Evolutionary conservation across 1,140 invertebrate genomes (phyloP), one percentile per base, ranked within the genome.

Genomic region (Dendroctonus valens): DNA sequence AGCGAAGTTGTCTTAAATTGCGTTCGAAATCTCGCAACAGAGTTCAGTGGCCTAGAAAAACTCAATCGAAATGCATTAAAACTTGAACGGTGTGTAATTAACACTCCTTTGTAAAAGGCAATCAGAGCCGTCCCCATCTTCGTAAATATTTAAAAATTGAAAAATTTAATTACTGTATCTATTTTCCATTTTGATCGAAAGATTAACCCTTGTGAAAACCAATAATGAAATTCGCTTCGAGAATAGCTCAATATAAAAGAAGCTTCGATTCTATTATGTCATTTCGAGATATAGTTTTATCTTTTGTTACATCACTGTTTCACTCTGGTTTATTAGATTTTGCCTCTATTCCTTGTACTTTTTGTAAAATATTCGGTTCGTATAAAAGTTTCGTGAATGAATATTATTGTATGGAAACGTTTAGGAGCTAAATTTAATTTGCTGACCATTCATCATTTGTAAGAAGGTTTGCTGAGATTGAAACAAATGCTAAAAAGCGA

Each of bases 311-410:
- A 52, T 46, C 42, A 12, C 8, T 46, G 42, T 46, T 46, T 52
- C 50, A 52, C 26, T 52, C 14, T 52, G 37, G 50, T 52, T 52
- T 52, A 52, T 52, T 52, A 52, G 50, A 37, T 52, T 52, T 26
- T 15, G 15, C 4, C 50, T 52, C 26, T 52, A 52, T 52, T 12
- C 26, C 8, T 15, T 37, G 0, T 52, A 52, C 9, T n/a, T 52
- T 52, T 52, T 52, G 9, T 15, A 5, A 37, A 54, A 39, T 54
- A 14, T 37, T 26, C 26, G 26, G 26, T 26, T 26, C 3, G 26
- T 26, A 26, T 26, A 2, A 26, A 1, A 26, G 26, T 26, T 26
- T 26, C 26, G 26, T 26, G 26, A 26, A 26, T 26, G 26, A 3
- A 26, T 26, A 2, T 26, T 26, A 26, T 26, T 26, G 26, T 26